Evolutionary conservation across 1,140 invertebrate species (phyloP).

Genomic region (Zophobas morio): DNA sequence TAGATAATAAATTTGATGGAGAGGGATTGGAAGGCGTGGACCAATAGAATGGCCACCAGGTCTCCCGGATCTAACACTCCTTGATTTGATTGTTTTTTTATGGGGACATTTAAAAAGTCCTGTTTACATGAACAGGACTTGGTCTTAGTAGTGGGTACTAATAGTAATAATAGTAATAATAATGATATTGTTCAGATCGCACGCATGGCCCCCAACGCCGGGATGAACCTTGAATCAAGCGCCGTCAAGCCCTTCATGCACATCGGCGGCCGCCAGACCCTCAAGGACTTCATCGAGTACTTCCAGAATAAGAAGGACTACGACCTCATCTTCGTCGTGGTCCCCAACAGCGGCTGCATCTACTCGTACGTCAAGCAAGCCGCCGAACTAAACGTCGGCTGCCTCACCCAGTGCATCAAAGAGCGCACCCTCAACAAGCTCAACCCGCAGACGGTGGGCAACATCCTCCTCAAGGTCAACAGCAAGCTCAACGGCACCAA

Average conservation of each 20-base stretch:
- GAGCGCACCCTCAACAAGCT: constrained; percentile 70
- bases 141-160: too few species aligned
- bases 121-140: too few species aligned
- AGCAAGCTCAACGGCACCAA: constrained; percentile 89
- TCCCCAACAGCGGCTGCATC: constrained; percentile 65
- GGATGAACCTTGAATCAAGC: constrained; percentile 49
- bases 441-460: constrained; percentile 72
- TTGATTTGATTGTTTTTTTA: too few species aligned
- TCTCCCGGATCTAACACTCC: too few species aligned
- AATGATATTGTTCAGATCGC: constrained; percentile 48
- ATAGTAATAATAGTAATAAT: too few species aligned
- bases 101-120: too few species aligned
- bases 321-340: constrained; percentile 72
- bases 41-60: too few species aligned
- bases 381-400: constrained; percentile 81
- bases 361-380: constrained; percentile 78
- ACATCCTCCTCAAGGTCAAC: constrained; percentile 89
- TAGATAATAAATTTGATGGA: too few species aligned
- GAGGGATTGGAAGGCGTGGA: too few species aligned
- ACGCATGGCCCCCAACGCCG: constrained; percentile 15
- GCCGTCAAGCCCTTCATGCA: constrained; percentile 48
- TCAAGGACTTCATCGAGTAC: constrained; percentile 45
- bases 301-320: constrained; percentile 54
- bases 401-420: constrained; percentile 89
- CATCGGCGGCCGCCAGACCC: constrained; percentile 34